phyloP scores from a whole-genome alignment of 2,113 vertebrate species.

The Carassius auratus region DNA sequence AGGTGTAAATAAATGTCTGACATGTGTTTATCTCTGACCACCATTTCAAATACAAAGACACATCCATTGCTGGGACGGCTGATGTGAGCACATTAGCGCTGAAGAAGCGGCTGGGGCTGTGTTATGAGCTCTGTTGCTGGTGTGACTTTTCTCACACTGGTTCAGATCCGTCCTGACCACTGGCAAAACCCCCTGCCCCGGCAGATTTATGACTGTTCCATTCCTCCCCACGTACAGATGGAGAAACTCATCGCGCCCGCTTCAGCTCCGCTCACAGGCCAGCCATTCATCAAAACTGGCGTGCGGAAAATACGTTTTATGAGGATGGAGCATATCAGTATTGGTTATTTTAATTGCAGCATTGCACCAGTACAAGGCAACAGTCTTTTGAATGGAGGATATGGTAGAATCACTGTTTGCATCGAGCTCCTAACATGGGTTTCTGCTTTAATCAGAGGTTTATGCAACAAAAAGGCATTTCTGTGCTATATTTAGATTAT shows the following conservation, averaged over 20 bases:
- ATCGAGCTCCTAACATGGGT: neutral
- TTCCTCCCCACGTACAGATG: conserved; percentile 10
- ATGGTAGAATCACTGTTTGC: neutral
- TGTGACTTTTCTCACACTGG: neutral
- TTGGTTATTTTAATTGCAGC: conserved; percentile 54
- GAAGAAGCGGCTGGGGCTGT: neutral
- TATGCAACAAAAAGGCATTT: neutral
- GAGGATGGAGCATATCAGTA: conserved; percentile 58
- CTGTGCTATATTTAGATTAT: neutral
- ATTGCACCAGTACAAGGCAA: conserved; percentile 9
- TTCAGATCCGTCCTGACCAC: conserved; percentile 1
- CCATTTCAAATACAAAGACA: neutral
- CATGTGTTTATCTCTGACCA: neutral
- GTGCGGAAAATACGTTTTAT: conserved; percentile 58
- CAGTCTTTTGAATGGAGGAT: neutral
- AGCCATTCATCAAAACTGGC: conserved; percentile 61
- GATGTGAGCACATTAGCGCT: neutral
- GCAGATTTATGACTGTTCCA: conserved; percentile 45
- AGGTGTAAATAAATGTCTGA: too few relatives aligned
- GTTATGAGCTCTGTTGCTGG: conserved; percentile 29
- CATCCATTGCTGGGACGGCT: neutral
- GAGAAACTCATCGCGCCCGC: conserved; percentile 37
- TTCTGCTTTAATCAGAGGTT: neutral
- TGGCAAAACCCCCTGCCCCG: conserved; percentile 18
- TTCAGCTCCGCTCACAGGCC: conserved; percentile 39